Base-by-base conservation (phyloP, 2,888 invertebrate species). In the Ochropleura leucogaster region DNA sequence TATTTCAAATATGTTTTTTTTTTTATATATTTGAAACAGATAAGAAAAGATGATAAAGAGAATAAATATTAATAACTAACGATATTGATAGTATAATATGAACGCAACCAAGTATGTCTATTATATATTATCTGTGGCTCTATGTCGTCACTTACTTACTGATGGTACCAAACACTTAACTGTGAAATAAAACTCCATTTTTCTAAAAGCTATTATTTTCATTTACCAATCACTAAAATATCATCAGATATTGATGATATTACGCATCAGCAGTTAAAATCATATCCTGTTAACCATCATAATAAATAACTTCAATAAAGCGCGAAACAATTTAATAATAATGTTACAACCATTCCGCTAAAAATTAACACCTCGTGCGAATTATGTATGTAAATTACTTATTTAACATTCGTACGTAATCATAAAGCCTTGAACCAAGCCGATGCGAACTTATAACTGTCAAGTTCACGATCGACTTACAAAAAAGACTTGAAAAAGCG, bases 391-490 rank as follows among this genome's bases (percentile, higher is more conserved):
- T 44, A 72, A 62, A 77, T 66, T 55, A 78, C 57, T 72, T 55
- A 78, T 62, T 72, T 55, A 78, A 77, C 44, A 40, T 55, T 55
- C 42, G 30, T 64, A 78, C 53, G 55, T 67, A 78, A 44, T 59
- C 30, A 16, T 44, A 44, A 64, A 44, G 42, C 78, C 80, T 78
- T 78, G 80, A 78, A 78, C 74, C 64, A 51, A 53, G 46, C 18
- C 40, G 62, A 51, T 40, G 47, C 14, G 6, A 53, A 40, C n/a
- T 30, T 44, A 40, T 74, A 68, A 67, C 82, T 68, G 64, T 80
- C 47, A 82, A 80, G 82, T 78, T 80, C 82, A 80, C 72, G 77
- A 59, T 66, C 53, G n/a, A 12, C 47, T n/a, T 3, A 30, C n/a
- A 80, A 65, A 71, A 81, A 71, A 66, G 3, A 49, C 7, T 49